Evolutionary conservation across 2,797 vertebrate species (phyloP), one percentile per base, ranked within the genome.

Genomic region (Malacoraja senta): DNA sequence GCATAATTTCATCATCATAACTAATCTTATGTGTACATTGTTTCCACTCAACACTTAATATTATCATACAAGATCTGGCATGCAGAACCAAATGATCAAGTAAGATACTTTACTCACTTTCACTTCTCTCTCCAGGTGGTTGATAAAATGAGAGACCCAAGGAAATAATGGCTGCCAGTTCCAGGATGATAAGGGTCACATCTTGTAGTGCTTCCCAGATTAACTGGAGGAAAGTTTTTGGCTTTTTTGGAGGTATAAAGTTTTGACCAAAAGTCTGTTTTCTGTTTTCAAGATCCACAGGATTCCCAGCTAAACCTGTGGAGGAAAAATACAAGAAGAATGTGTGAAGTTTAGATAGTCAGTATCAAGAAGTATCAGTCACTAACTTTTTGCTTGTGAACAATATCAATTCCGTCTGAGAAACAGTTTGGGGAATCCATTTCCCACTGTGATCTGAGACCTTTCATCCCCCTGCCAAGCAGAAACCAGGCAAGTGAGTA

Each of bases 201-300:
- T 99, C 99, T 96, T 99, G 99, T 95, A 99, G 97, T 0, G 99
- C 99, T 96, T 99, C 99, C 98, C 99, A 99, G 94, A 99, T 98
- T 94, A 99, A 97, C 95, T 99, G 98, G 96, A 99, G 96, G 97
- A 99, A 99, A 94, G 99, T 99, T 98, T 99, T 99, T 98, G 98
- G 98, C 98, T 98, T 99, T 97, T 99, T 99, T 96, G 99, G 99
- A 98, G 99, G 99, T 98, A 99, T 99, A 96, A 99, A 97, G 97
- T 99, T 99, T 97, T 96, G 95, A 95, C 98, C 98, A 95, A 96
- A 99, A 96, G 98, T 95, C 97, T 98, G 98, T 97, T 95, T 98
- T 96, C 99, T 98, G 95, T 99, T 99, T 95, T 99, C 99, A 95
- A 99, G 96, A 96, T 99, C 99, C 94, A 96, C 94, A 95, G 96